Base-by-base conservation (phyloP, 2,888 invertebrate genomes). In the Theretra japonica region DNA sequence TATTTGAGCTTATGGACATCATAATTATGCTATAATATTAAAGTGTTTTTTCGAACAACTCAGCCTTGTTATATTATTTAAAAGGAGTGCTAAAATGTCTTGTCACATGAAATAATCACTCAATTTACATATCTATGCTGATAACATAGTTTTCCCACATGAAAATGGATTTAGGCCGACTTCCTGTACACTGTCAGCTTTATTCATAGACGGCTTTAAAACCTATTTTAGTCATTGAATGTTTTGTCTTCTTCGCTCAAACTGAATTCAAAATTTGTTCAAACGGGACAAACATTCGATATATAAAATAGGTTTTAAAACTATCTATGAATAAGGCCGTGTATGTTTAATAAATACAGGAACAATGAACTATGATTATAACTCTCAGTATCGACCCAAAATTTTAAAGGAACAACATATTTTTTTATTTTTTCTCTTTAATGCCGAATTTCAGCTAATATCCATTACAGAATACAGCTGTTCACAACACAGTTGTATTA, bases 31-130 rank as follows among this genome's bases (percentile, higher is more conserved):
- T 58, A 23, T 23, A 53, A 6, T 53, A n/a, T 5, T 41, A 15
- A 53, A 53, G 5, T n/a, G 6, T 53, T 53, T 53, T 53, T 53
- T 53, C 2, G 5, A 53, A 53, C 3, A 17, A 50, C 17, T 50
- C 15, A 53, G n/a, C n/a, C 53, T 53, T 53, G 53, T 53, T 53
- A 53, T 53, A n/a, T 53, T 53, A 53, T n/a, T 53, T n/a, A 53
- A n/a, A n/a, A n/a, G 53, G n/a, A 53, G 53, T n/a, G 19, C 6
- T 53, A n/a, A 53, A 17, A n/a, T 41, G 53, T 53, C n/a, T n/a
- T 53, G 53, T 53, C 53, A 5, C n/a, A 11, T 41, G n/a, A 19
- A n/a, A 53, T 53, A n/a, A 53, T 53, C n/a, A 53, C 53, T 53
- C 19, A 53, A 17, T 53, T n/a, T n/a, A n/a, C 4, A n/a, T 5